phyloP scores from a whole-genome alignment of 2,113 vertebrate genomes.

The Geothlypis trichas region DNA sequence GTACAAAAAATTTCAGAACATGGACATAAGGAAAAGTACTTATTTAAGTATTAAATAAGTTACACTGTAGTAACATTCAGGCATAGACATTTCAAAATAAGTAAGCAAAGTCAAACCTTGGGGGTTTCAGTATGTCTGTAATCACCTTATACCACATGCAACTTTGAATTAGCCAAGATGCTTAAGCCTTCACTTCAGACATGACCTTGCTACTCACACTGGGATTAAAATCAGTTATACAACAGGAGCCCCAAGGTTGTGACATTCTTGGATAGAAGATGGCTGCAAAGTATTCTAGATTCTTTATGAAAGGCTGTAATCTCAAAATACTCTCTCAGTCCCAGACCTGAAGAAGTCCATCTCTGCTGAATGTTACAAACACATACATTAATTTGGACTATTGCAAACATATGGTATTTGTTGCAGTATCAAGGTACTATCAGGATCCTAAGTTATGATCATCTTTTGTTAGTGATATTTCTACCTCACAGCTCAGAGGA shows the following conservation, averaged over 20 bases:
- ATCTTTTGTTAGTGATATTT: background rate
- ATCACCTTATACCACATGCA: background rate
- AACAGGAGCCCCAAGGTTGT: background rate
- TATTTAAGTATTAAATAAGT: background rate
- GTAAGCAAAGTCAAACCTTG: background rate
- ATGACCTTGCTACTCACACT: background rate
- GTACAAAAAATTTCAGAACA: background rate
- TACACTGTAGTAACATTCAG: background rate
- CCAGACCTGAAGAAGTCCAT: background rate
- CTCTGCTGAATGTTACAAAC: conserved; percentile 36
- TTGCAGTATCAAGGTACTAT: background rate
- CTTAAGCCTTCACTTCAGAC: background rate
- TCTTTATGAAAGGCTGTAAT: background rate
- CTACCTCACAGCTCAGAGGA: background rate
- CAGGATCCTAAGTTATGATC: background rate
- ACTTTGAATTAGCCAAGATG: background rate
- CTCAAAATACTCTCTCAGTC: background rate
- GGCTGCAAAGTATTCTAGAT: background rate
- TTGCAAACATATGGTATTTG: background rate
- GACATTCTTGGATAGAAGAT: background rate
- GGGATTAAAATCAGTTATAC: background rate
- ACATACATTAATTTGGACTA: background rate
- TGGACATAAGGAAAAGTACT: background rate
- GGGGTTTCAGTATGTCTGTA: background rate
- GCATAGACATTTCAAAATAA: background rate